Evolutionary conservation across 2,888 invertebrate species (phyloP).

Genomic region (Eristalis tenax): DNA sequence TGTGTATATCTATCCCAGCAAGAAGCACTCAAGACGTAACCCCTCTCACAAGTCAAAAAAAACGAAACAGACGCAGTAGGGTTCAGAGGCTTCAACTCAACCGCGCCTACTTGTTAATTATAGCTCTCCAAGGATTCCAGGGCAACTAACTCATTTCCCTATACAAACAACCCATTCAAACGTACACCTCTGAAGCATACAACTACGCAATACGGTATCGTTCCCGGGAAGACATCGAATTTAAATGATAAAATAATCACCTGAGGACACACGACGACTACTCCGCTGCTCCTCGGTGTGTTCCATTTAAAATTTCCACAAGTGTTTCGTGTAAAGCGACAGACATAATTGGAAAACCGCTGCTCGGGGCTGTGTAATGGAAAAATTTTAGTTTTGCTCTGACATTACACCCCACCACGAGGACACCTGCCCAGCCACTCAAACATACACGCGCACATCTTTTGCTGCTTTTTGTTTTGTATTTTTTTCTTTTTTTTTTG

Average conservation of each 20-base stretch:
- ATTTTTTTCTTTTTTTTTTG: neutral
- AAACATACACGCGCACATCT: neutral
- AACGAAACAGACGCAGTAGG: neutral
- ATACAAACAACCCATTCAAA: neutral
- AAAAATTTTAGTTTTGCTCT: conserved; percentile 22
- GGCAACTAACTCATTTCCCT: neutral
- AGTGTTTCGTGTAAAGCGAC: conserved; percentile 26
- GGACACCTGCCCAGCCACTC: neutral
- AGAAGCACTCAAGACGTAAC: neutral
- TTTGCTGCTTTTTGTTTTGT: neutral
- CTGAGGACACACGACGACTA: conserved; percentile 1
- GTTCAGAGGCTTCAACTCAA: neutral
- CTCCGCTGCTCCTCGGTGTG: conserved; percentile 5
- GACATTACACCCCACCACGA: conserved; percentile 8
- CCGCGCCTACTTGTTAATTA: neutral
- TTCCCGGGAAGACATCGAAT: conserved; percentile 8
- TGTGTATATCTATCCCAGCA: neutral
- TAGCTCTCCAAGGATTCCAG: neutral
- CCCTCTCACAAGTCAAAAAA: neutral
- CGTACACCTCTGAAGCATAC: neutral
- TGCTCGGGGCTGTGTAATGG: conserved; percentile 6
- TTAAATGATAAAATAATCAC: conserved; percentile 51
- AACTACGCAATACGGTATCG: neutral
- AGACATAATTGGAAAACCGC: conserved; percentile 48
- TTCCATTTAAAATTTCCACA: conserved; percentile 3